Base-by-base conservation (phyloP, 2,113 vertebrate genomes). In the Albula glossodonta region DNA sequence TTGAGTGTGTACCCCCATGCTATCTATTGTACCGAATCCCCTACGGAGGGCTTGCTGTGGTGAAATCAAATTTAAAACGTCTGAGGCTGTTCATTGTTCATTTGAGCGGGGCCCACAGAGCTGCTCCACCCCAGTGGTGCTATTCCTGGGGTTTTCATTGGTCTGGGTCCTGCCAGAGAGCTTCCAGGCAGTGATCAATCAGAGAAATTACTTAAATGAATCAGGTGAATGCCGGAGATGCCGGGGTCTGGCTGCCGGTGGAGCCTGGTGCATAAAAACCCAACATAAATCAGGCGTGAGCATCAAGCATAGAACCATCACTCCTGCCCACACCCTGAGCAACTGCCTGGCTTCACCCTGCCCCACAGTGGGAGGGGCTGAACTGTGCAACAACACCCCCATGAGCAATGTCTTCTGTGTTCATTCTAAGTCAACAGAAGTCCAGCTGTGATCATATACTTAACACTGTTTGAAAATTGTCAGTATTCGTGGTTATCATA, bases 131-230 rank as follows among this genome's bases (percentile, higher is more conserved):
- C n/a, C 8, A 22, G 8, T 8, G 63, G 63, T 22, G 2, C 63
- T 74, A 7, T 74, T 74, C 70, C 70, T 22, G n/a, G 70, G 70
- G n/a, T 74, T 74, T 66, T 31, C 31, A 74, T 74, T 74, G 22
- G 70, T 31, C 70, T 79, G 78, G 78, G 31, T 49, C 78, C 78
- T 50, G 78, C 78, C 78, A 50, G 78, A 79, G 41, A 79, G 49
- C 50, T 79, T 49, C 31, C 48, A 79, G 49, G 41, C 78, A 48
- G 78, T 25, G 49, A 79, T 79, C 78, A 79, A 79, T 79, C 78
- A 79, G 12, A 48, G 78, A 79, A 79, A 79, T 79, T 49, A 50
- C 78, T 79, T 79, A 79, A 70, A 79, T 79, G 78, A 79, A 79
- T 79, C 78, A 79, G 78, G 78, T 49, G 15, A 79, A 48, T 12